These are phyloP conservation scores for Ceyx margarethae DNA, from an alignment of 2,113 vertebrate genomes.

Conservation along the genomic window DNA sequence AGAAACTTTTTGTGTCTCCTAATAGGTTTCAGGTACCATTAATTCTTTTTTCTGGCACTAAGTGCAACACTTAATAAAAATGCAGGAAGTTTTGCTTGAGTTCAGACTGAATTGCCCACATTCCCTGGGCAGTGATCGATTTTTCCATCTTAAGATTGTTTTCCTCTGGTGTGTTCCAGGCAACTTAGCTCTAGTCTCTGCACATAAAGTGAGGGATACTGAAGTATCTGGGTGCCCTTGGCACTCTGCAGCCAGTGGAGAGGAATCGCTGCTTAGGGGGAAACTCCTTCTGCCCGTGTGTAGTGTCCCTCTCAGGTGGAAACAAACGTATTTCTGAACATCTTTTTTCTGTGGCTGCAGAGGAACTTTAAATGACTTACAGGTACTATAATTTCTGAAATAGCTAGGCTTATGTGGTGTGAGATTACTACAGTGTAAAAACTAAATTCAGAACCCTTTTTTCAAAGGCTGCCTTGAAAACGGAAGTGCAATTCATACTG, in stretches of 20 bases:
- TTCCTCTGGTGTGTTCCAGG: background rate
- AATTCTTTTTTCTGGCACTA: background rate
- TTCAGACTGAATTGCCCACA: background rate
- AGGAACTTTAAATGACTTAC: background rate
- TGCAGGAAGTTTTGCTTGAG: background rate
- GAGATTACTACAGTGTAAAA: background rate
- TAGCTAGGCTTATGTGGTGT: background rate
- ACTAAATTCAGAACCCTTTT: background rate
- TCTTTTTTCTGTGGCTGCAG: background rate
- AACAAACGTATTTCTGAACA: background rate
- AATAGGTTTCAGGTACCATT: background rate
- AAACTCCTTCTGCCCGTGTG: accelerated
- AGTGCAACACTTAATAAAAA: background rate
- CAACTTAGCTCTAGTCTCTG: background rate
- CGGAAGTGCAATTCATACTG: background rate
- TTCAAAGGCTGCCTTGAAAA: background rate
- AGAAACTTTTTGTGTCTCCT: background rate
- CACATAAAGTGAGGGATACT: background rate
- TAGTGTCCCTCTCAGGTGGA: background rate
- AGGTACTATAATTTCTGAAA: background rate
- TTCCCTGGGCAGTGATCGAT: background rate
- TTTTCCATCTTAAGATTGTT: background rate
- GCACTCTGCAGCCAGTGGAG: background rate
- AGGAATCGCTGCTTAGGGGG: accelerated
- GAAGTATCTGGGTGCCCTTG: background rate